Conservation (phyloP, 2,113 vertebrate genomes). For the Saccopteryx leptura region DNA sequence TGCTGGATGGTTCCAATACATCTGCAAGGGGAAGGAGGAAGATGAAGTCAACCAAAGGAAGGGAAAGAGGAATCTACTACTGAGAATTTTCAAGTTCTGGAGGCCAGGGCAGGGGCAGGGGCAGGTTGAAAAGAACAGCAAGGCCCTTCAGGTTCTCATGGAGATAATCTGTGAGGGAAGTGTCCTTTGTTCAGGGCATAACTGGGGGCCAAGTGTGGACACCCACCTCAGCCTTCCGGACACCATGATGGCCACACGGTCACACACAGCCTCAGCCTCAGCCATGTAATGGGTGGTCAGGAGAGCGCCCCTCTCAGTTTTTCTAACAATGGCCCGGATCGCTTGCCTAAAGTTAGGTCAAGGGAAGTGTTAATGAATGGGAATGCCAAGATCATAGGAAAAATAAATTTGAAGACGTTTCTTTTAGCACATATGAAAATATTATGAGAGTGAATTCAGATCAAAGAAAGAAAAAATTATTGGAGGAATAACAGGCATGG, state of each 20-base stretch:
- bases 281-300: conserved; percentile 97
- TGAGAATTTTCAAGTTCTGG: accelerated
- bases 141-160: not conserved
- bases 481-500: too few species aligned
- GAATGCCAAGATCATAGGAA: not conserved
- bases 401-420: not conserved
- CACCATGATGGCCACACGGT: conserved; percentile 96
- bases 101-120: not conserved
- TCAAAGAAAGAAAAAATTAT: not conserved
- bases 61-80: not conserved
- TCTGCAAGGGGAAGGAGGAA: conserved; percentile 81
- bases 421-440: too few species aligned
- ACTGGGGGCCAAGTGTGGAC: accelerated
- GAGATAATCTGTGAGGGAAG: accelerated
- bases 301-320: conserved; percentile 92
- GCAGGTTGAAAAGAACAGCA: accelerated
- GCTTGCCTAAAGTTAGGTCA: conserved; percentile 89
- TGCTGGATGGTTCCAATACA: conserved; percentile 96
- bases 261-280: conserved; percentile 96
- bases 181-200: not conserved
- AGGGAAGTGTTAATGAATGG: not conserved
- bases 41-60: not conserved
- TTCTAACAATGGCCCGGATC: conserved; percentile 93
- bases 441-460: too few species aligned
- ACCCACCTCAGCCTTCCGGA: conserved; percentile 94